Percentiles rank a stretch among this genome's conserved stretches.
Conservation (phyloP, 2,888 invertebrate genomes). For the Thymelicus sylvestris region DNA sequence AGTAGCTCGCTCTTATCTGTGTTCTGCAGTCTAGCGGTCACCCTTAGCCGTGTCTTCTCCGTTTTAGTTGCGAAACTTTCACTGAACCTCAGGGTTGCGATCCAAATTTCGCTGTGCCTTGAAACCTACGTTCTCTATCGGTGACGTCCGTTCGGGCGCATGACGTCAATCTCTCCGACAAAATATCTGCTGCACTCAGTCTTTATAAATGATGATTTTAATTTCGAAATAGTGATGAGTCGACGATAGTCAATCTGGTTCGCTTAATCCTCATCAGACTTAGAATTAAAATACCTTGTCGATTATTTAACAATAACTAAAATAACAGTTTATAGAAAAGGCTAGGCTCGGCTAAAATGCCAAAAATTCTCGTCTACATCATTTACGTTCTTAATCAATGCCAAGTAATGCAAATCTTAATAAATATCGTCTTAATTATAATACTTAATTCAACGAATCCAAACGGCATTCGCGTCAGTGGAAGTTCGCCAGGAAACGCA, state of each 20-base stretch:
- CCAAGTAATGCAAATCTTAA: too few species aligned
- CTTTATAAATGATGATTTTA: constrained; percentile 8
- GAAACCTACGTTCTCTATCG: constrained; percentile 24
- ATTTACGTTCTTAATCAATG: too few species aligned
- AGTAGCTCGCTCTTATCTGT: constrained; percentile 74
- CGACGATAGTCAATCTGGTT: too few species aligned
- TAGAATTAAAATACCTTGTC: too few species aligned
- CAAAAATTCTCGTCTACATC: too few species aligned
- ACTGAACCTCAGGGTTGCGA: constrained; percentile 8
- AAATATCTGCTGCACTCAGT: constrained; percentile 21
- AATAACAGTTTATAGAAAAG: too few species aligned
- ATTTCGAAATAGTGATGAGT: background rate
- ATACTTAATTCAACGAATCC: too few species aligned
- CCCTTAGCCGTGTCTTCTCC: constrained; percentile 57
- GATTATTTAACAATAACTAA: too few species aligned
- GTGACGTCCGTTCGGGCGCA: constrained; percentile 25
- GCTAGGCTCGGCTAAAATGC: too few species aligned
- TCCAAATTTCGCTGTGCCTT: constrained; percentile 17
- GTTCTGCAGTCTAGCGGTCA: constrained; percentile 77
- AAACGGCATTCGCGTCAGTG: too few species aligned
- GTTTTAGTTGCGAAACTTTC: constrained; percentile 41
- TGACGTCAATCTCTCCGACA: constrained; percentile 29
- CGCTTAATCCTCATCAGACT: too few species aligned
- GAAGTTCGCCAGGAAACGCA: background rate
- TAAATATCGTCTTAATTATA: too few species aligned